Evolutionary conservation across 2,888 invertebrate species (phyloP).

Genomic region (Eristalinus sepulchralis): DNA sequence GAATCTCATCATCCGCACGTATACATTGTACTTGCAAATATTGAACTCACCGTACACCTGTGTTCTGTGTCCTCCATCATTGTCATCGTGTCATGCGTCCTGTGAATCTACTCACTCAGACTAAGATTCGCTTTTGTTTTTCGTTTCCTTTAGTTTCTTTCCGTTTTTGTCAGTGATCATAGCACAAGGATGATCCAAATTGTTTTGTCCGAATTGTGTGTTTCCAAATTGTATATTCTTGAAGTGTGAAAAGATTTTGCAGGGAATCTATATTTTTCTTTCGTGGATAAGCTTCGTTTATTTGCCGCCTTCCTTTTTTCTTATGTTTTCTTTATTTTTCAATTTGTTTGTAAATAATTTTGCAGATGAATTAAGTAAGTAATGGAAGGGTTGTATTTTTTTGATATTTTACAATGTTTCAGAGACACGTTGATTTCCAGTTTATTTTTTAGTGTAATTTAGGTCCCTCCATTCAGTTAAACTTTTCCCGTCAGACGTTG

Average conservation of each 20-base stretch:
- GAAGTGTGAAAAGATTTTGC: no score
- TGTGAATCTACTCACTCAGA: not conserved
- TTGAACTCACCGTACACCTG: constrained; percentile 39
- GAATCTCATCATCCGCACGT: constrained; percentile 27
- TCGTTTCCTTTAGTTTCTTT: not conserved
- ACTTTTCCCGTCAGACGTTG: no score
- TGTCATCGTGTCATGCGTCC: constrained; percentile 25
- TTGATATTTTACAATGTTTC: no score
- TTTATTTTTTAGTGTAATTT: no score
- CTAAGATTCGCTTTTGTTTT: not conserved
- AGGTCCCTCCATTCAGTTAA: no score
- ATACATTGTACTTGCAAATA: constrained; percentile 46
- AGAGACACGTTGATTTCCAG: no score
- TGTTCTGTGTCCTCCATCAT: constrained; percentile 51
- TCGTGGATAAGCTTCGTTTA: not conserved
- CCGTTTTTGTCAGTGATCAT: not conserved
- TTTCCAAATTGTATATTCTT: not conserved
- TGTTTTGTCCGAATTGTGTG: not conserved
- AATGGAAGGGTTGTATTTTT: no score
- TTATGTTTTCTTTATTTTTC: no score
- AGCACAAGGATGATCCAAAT: not conserved
- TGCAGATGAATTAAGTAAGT: no score
- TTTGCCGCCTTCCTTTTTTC: not conserved
- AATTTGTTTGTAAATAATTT: no score
- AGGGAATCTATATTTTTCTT: not conserved